phyloP scores from a whole-genome alignment of 2,797 vertebrate species.

The Choloepus didactylus region DNA sequence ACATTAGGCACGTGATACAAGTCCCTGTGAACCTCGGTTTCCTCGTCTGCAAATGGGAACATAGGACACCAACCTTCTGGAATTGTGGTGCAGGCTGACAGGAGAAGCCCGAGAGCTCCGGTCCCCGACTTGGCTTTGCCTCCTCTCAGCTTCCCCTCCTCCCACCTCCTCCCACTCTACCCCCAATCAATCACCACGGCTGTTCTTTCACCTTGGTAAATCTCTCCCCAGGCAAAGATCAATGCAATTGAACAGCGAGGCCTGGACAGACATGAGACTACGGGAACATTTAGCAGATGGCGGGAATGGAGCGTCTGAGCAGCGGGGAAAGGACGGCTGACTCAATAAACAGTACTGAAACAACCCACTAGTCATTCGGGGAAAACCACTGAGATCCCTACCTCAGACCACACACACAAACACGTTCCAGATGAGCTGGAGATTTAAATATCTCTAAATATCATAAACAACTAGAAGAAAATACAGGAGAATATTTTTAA shows the following conservation, averaged over 20 bases:
- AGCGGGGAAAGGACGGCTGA: neutral
- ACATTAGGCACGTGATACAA: neutral
- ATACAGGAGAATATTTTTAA: neutral
- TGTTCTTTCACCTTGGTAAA: conserved; percentile 7
- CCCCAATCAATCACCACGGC: neutral
- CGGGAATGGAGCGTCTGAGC: neutral
- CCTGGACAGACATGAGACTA: neutral
- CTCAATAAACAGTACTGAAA: neutral
- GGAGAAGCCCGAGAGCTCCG: neutral
- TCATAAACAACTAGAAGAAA: conserved; percentile 30
- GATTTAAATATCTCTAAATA: neutral
- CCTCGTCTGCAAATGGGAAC: neutral
- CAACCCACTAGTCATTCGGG: neutral
- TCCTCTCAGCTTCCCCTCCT: neutral
- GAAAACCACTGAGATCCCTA: neutral
- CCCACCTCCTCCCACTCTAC: neutral
- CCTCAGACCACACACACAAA: conserved; percentile 42
- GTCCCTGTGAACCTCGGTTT: neutral
- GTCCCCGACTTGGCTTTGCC: neutral
- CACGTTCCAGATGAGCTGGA: neutral
- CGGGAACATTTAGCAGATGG: neutral
- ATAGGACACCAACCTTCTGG: neutral
- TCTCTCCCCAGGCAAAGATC: conserved; percentile 30
- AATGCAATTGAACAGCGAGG: neutral
- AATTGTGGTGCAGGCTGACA: neutral